Base-by-base conservation (phyloP, 2,888 invertebrate genomes). In the Coecobrya sp. region DNA sequence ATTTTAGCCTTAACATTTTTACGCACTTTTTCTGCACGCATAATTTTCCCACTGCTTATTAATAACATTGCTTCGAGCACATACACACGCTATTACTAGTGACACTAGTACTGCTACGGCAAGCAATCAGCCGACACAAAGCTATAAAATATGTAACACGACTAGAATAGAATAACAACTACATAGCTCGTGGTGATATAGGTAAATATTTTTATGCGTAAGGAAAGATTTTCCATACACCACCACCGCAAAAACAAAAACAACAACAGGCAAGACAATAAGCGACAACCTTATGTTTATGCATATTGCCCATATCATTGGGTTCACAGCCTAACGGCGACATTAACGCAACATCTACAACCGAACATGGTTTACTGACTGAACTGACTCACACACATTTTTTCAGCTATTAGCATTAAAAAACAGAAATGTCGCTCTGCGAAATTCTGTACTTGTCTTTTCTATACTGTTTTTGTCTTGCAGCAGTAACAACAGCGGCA, bases 241-340 rank as follows among this genome's bases (percentile, higher is more conserved):
- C 30, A n/a, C 70, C 65, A 13, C 65, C 25, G 5, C 13, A n/a
- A 65, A 3, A n/a, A 2, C 65, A 65, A 65, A 0, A 65, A 65
- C 65, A 65, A 27, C 7, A 65, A 65, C 27, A 19, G 11, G 27
- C 65, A 65, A 19, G 27, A 65, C 65, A 65, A 65, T 65, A 65
- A 27, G 36, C 36, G 7, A 59, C 1, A 70, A 70, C 70, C 70
- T 70, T 36, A 65, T 65, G 70, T 70, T 70, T 70, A 70, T 70
- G 70, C 70, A 70, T 70, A n/a, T 36, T 30, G 36, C 19, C 13
- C 36, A 36, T 36, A 59, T 59, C 19, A n/a, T 19, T 59, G 5
- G 22, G 59, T 59, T n/a, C 59, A 19, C 7, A n/a, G 5, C 27
- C 65, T 11, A 27, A 65, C 25, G 65, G 65, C 65, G 27, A 19